Evolutionary conservation across 2,797 vertebrate genomes (phyloP).

Genomic region (Chaetophractus vellerosus): DNA sequence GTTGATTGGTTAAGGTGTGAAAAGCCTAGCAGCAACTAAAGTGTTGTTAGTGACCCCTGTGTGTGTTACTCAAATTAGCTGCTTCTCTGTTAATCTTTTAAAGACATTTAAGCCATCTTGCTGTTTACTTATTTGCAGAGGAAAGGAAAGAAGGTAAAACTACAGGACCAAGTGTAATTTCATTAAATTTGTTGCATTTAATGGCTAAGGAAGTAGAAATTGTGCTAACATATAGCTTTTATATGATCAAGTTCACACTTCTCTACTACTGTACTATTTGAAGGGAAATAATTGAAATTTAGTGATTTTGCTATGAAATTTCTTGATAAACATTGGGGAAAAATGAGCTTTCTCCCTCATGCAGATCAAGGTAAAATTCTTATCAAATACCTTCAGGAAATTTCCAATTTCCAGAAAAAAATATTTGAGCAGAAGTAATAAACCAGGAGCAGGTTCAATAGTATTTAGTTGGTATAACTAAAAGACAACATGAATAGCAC

Average conservation of each 20-base stretch:
- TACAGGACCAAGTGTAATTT: not conserved
- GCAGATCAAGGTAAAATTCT: slow-evolving; percentile 39
- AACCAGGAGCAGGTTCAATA: not conserved
- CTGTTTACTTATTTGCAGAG: not conserved
- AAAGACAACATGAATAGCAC: not conserved
- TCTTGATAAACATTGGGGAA: not conserved
- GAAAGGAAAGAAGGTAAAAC: not conserved
- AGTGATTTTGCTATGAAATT: slow-evolving; percentile 28
- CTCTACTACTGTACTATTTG: not conserved
- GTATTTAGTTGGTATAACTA: not conserved
- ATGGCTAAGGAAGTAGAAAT: not conserved
- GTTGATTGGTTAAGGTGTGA: not conserved
- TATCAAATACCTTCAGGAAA: not conserved
- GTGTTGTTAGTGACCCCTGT: not conserved
- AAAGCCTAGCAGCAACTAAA: not conserved
- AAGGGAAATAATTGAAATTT: slow-evolving; percentile 20
- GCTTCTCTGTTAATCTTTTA: slow-evolving; percentile 15
- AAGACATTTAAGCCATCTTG: slow-evolving; percentile 1
- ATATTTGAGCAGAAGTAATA: not conserved
- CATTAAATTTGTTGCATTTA: not conserved
- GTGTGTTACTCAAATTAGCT: not conserved
- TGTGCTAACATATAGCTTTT: not conserved
- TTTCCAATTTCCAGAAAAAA: not conserved
- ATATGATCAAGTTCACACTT: not conserved
- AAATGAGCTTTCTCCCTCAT: not conserved